Base-by-base conservation (phyloP, 2,888 invertebrate species). In the Caenorhabditis macrosperma region DNA sequence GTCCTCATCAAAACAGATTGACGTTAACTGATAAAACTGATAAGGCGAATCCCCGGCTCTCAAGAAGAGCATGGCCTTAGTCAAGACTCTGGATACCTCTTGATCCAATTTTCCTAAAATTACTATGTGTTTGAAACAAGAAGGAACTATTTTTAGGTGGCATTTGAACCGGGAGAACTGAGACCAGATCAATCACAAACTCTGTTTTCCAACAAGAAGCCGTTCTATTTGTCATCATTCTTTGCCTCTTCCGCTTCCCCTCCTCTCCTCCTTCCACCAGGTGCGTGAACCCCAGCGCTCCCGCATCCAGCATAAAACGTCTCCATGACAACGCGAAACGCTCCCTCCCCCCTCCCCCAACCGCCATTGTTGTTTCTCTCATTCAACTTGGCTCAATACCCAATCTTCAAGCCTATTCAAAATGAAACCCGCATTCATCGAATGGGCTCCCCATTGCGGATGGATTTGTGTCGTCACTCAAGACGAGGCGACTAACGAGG, bases 371-470 rank as follows among this genome's bases (percentile, higher is more conserved):
- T 63, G 71, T 55, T 63, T 64, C n/a, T n/a, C 48, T 44, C 55
- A 10, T 1, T 38, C 35, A 59, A 20, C 50, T 38, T 20, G 28
- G n/a, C n/a, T n/a, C n/a, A n/a, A n/a, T 33, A 28, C 30, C 17
- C 22, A 20, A 52, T 52, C 52, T 46, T 64, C 15, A 17, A 12
- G 48, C 59, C 28, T 50, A 22, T 28, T 26, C 15, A 44, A 20
- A 48, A 64, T 72, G 72, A 66, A 66, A 35, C 69, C 69, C 17
- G 41, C 61, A 12, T 12, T 78, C 68, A 59, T 72, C 50, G 76
- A 76, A 57, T 81, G 80, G 80, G 75, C 80, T 17, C 71, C 80
- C 0, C 71, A 76, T 41, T 48, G 50, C 26, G 67, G 67, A 17
- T 71, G 71, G 71, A 33, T 81, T 24, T 76, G 76, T 46, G 67